Evolutionary conservation across 1,140 invertebrate species (phyloP), one percentile per base, ranked within the genome.

Genomic region (Drosophila santomea): DNA sequence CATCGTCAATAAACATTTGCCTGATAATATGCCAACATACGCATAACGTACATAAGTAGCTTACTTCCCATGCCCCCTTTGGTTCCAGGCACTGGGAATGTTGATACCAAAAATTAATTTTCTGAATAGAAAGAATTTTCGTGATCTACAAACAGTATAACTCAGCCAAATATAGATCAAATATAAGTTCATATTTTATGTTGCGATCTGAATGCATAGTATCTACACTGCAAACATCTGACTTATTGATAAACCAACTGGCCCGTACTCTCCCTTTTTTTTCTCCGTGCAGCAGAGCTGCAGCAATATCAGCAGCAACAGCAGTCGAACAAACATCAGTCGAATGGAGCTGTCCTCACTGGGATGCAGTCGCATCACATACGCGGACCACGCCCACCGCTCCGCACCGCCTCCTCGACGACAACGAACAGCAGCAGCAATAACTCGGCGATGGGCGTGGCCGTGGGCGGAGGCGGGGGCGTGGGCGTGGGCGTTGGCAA

Each of bases 361-460:
- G 89, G 89, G 17, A 82, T 91, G 35, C 82, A 67, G 48, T 39
- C 80, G 36, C 91, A 92, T 74, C 88, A 92, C 56, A 91, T 92
- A 80, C 78, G 91, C 10, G 90, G 90, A 8, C 91, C 91, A 74
- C 81, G 91, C 44, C 91, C 91, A 78, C 91, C 91, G 38, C 72
- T 92, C 17, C 91, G 91, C 17, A 92, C 91, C 15, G 90, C 91
- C 66, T 92, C 91, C 14, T 92, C 91, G 17, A 77, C 79, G 20
- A 76, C 66, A 84, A 93, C 77, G 86, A 74, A 66, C 61, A 91
- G 73, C 92, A 93, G 71, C 92, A 94, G 67, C 93, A 88, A 73
- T 48, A 93, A 71, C 73, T 93, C 78, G 3, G 50, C 58, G 44
- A 75, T 83, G 74, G 56, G 45, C 38, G 72, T 75, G 54, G 61